phyloP scores from a whole-genome alignment of 2,888 invertebrate species.

The Oscheius sp. region DNA sequence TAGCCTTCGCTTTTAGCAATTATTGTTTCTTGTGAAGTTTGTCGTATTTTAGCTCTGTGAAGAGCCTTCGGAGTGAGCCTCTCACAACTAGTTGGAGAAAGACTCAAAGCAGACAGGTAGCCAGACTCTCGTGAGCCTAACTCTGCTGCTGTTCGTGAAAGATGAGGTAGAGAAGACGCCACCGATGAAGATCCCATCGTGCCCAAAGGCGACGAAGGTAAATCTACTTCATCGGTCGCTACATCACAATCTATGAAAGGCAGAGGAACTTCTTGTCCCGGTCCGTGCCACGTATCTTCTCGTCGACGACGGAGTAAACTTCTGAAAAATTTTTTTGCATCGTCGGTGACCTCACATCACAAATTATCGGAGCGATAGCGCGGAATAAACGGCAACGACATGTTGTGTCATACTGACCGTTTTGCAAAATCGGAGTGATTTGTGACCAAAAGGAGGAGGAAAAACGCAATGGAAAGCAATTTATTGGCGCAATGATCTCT shows the following conservation, averaged over 20 bases:
- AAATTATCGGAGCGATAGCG: not conserved
- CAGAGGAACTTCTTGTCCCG: not conserved
- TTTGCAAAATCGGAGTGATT: too few species aligned
- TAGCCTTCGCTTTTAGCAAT: not conserved
- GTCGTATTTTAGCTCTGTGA: conserved; percentile 11
- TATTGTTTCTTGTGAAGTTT: conserved; percentile 24
- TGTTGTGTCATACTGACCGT: not conserved
- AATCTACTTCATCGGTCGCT: not conserved
- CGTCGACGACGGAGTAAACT: conserved; percentile 5
- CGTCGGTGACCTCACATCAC: not conserved
- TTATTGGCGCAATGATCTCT: too few species aligned
- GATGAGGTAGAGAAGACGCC: not conserved
- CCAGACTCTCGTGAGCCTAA: conserved; percentile 11
- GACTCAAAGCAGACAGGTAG: conserved; percentile 9
- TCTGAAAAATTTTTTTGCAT: too few species aligned
- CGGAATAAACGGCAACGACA: conserved; percentile 1
- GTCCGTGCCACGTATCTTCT: conserved; percentile 22
- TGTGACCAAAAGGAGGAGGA: too few species aligned
- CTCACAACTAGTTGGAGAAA: conserved; percentile 15
- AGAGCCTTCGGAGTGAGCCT: conserved; percentile 22
- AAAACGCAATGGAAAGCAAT: too few species aligned
- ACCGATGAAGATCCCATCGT: not conserved
- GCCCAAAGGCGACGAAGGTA: conserved; percentile 4
- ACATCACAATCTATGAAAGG: conserved; percentile 23
- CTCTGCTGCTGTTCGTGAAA: conserved; percentile 1